Evolutionary conservation across 2,888 invertebrate genomes (phyloP).

Genomic region (Prosopocoilus inquinatus): DNA sequence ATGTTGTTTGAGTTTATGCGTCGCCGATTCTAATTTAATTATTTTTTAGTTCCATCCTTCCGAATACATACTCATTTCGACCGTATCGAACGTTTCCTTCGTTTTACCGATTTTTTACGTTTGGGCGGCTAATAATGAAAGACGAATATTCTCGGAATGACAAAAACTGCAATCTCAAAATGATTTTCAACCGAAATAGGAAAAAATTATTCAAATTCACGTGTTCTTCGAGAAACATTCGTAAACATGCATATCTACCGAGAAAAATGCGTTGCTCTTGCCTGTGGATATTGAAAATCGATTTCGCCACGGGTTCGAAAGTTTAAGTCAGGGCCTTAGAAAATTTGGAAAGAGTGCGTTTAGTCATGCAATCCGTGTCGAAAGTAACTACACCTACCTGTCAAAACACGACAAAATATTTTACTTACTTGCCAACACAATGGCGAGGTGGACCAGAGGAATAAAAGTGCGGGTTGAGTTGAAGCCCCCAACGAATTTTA

Average conservation of each 20-base stretch:
- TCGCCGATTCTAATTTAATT: too few relatives aligned
- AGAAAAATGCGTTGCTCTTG: not conserved
- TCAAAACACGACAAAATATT: conserved; percentile 44
- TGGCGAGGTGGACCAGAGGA: not conserved
- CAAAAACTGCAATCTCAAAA: too few relatives aligned
- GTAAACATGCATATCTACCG: conserved; percentile 10
- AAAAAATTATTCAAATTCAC: not conserved
- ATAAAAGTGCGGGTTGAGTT: not conserved
- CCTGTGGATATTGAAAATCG: conserved; percentile 11
- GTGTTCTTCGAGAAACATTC: not conserved
- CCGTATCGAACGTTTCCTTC: too few relatives aligned
- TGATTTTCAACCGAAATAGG: too few relatives aligned
- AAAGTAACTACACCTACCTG: conserved; percentile 37
- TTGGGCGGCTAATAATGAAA: too few relatives aligned
- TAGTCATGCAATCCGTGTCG: conserved; percentile 28
- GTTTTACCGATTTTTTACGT: too few relatives aligned
- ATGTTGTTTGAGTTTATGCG: too few relatives aligned
- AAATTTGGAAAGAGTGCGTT: conserved; percentile 4
- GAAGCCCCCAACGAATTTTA: too few relatives aligned
- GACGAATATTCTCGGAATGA: too few relatives aligned
- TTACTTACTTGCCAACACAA: conserved; percentile 20
- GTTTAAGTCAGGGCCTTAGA: conserved; percentile 4
- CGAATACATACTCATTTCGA: too few relatives aligned
- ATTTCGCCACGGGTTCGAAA: conserved; percentile 12
- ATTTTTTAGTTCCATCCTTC: too few relatives aligned